A percentile compares a stretch with the other conserved stretches of the same genome.
Evolutionary conservation across 1,140 invertebrate species (phyloP).

Genomic region (Bombus fervidus): DNA sequence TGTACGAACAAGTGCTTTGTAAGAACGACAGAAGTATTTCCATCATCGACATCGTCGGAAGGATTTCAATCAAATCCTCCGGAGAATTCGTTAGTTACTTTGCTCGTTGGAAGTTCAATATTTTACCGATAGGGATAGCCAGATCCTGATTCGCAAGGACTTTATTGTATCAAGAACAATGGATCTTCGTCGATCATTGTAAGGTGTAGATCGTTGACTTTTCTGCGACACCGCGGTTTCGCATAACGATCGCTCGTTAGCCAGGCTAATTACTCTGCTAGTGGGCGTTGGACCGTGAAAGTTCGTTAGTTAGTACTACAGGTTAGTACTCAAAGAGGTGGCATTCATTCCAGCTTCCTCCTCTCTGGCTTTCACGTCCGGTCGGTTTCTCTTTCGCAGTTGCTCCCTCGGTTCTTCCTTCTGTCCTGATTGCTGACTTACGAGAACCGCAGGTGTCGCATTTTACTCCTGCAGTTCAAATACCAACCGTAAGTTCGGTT

Average conservation of each 20-base stretch:
- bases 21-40: neutral
- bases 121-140: neutral
- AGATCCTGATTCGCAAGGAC: neutral
- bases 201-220: constrained; percentile 57
- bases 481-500: neutral
- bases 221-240: constrained; percentile 53
- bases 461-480: constrained; percentile 21
- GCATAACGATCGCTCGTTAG: constrained; percentile 67
- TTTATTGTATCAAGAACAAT: constrained; percentile 39
- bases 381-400: neutral
- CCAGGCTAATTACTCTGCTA: constrained; percentile 63
- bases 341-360: constrained; percentile 6
- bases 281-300: constrained; percentile 59
- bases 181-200: constrained; percentile 42
- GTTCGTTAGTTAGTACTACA: constrained; percentile 64
- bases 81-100: constrained; percentile 1
- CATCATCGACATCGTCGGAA: neutral
- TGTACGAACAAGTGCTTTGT: neutral
- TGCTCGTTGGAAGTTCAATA: neutral
- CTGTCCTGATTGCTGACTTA: constrained; percentile 43
- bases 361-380: neutral
- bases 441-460: constrained; percentile 47
- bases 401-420: constrained; percentile 5
- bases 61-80: neutral
- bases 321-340: constrained; percentile 50